These are phyloP conservation scores for Ispidina lecontei DNA, from an alignment of 2,797 vertebrate species.

Conservation along the genomic window DNA sequence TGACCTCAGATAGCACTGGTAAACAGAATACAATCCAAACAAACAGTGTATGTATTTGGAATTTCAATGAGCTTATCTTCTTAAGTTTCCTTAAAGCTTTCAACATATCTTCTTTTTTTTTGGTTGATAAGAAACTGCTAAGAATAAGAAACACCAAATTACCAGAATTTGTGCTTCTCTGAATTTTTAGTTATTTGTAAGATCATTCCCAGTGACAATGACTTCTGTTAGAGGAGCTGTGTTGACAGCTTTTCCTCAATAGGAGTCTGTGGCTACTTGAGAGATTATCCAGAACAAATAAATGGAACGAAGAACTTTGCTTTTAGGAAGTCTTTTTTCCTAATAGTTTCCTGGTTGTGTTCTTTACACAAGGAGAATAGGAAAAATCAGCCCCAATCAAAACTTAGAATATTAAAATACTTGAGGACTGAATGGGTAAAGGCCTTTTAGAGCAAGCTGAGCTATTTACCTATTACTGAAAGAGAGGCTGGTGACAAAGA, in stretches of 20 bases:
- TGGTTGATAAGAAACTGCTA: background rate
- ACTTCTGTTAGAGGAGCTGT: background rate
- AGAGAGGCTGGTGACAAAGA: background rate
- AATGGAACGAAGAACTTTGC: background rate
- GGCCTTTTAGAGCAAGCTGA: background rate
- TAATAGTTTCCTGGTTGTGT: background rate
- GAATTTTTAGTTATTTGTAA: background rate
- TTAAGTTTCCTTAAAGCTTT: background rate
- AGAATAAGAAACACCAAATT: background rate
- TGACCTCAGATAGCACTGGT: background rate
- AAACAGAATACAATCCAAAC: background rate
- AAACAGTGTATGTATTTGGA: background rate
- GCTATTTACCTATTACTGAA: background rate
- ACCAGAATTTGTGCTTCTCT: background rate
- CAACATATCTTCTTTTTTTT: background rate
- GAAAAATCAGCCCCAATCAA: background rate
- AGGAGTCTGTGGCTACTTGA: background rate
- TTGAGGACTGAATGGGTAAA: background rate
- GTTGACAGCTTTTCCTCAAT: background rate
- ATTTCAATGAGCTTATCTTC: background rate
- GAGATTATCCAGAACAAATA: background rate
- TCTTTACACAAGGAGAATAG: background rate
- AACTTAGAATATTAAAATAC: background rate
- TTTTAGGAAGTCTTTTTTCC: background rate
- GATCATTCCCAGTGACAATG: background rate